Evolutionary conservation across 2,888 invertebrate species (phyloP), one percentile per base, ranked within the genome.

Genomic region (Thymelicus acteon): DNA sequence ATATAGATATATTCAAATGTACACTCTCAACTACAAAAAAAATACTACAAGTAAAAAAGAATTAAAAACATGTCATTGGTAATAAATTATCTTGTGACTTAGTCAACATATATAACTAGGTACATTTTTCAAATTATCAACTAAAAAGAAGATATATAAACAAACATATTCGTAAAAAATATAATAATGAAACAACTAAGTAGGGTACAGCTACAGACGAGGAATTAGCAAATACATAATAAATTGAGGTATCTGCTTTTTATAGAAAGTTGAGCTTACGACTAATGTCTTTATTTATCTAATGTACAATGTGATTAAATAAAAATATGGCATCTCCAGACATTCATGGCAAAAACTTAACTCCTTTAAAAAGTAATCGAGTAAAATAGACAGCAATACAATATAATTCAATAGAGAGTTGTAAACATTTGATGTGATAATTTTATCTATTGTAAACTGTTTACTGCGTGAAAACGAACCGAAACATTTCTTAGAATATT

Each of bases 71-170:
- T 87, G 87, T 93, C 93, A 93, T 93, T 93, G 93, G 93, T 92
- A 93, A 93, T 93, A 92, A 93, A 92, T 93, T 93, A 93, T 91
- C 85, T 91, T 83, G 91, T 93, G 93, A 93, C 93, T 93, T 93
- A 93, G 93, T 93, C 91, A 91, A 90, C 89, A 84, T 87, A 84
- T 85, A 87, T 84, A 89, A 81, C 80, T 86, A 88, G 78, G 75
- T 78, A 80, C 80, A 62, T 69, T 39, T 82, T 85, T 77, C 78
- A 73, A 76, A 73, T 76, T 76, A 74, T 70, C 75, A 77, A 58
- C 57, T 76, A 72, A 74, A 76, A 54, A 74, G 72, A 75, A 77
- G 78, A 73, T 61, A 75, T 72, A 74, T 71, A 76, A 76, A 75
- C 71, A 75, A 72, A 64, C 39, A 71, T 57, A 72, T 70, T 67